Evolutionary conservation across 2,113 vertebrate genomes (phyloP).

Genomic region (Sinosuthora webbiana): DNA sequence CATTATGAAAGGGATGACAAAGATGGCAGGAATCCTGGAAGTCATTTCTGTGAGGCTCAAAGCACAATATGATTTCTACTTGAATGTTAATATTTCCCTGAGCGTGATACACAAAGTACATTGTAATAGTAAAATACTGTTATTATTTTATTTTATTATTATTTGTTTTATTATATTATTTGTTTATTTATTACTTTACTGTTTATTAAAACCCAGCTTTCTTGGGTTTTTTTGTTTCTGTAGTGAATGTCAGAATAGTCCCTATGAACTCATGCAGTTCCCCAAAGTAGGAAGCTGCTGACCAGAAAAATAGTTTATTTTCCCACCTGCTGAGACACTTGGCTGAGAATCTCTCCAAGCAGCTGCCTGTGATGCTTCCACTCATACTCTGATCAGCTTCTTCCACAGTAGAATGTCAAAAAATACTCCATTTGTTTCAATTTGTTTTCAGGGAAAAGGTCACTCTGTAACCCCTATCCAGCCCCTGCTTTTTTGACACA

Average conservation of each 20-base stretch:
- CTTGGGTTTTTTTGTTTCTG: not conserved
- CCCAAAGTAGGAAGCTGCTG: not conserved
- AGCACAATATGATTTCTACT: not conserved
- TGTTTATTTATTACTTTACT: no score
- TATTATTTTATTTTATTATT: not conserved
- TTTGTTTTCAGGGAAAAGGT: not conserved
- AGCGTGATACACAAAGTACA: not conserved
- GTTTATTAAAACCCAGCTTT: not conserved
- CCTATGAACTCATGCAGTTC: not conserved
- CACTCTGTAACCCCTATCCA: not conserved
- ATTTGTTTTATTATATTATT: no score
- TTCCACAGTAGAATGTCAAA: not conserved
- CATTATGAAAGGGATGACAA: not conserved
- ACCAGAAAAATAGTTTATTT: not conserved
- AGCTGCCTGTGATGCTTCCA: not conserved
- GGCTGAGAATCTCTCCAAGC: not conserved
- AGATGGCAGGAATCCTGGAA: not conserved
- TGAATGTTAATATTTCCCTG: not conserved
- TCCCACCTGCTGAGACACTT: not conserved
- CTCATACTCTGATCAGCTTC: not conserved
- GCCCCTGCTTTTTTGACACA: not conserved
- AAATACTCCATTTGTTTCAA: not conserved
- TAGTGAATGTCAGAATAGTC: not conserved
- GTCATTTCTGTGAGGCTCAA: not conserved
- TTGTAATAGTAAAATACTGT: not conserved